Evolutionary conservation across 2,113 vertebrate species (phyloP).

Genomic region (Myiagra hebetior): DNA sequence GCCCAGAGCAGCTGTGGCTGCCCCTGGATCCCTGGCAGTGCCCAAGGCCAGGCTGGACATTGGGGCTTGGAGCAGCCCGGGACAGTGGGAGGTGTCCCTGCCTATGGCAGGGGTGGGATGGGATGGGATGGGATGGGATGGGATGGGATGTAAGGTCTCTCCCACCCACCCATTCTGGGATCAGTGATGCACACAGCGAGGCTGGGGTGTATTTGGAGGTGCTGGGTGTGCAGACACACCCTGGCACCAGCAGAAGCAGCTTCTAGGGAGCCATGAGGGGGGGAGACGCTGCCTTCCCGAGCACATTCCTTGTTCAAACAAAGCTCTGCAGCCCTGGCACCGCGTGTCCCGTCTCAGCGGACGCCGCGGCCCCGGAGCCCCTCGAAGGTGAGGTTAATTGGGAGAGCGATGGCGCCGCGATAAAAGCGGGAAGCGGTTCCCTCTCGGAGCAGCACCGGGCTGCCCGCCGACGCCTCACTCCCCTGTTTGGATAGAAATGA

Average conservation of each 20-base stretch:
- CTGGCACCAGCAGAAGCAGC: not conserved
- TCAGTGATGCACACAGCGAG: accelerated
- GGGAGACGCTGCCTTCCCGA: accelerated
- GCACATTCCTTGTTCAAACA: accelerated
- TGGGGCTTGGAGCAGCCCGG: not conserved
- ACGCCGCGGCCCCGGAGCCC: not conserved
- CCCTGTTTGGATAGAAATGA: slow-evolving; percentile 11
- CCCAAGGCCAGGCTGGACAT: not conserved
- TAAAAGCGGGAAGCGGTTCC: not conserved
- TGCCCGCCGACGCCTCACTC: not conserved
- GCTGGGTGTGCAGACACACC: accelerated
- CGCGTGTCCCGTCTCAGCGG: not conserved
- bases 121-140: no score
- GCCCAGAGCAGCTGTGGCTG: not conserved
- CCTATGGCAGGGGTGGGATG: not conserved
- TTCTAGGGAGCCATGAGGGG: accelerated
- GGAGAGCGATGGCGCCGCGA: accelerated
- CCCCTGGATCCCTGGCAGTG: not conserved
- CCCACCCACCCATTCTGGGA: accelerated
- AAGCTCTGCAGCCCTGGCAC: accelerated
- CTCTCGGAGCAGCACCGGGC: not conserved
- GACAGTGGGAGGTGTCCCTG: not conserved
- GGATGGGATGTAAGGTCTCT: accelerated
- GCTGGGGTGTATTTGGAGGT: accelerated
- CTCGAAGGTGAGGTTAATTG: not conserved